Evolutionary conservation across 2,113 vertebrate genomes (phyloP), one percentile per base, ranked within the genome.

Genomic region (Salvelinus namaycush): DNA sequence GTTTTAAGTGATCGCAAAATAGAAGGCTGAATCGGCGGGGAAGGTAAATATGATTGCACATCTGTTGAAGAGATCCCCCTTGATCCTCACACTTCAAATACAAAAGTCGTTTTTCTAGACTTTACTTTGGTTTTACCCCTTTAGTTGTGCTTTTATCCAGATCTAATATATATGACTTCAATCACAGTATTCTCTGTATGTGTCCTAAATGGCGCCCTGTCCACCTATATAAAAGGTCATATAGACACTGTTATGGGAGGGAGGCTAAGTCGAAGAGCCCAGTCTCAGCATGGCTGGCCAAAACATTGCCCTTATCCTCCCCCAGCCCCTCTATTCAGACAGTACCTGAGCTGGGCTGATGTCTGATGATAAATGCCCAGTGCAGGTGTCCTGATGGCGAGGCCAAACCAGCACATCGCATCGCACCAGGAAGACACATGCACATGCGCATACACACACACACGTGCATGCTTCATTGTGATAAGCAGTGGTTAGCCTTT

Each of bases 21-120:
- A 68, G 0, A 68, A 11, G 27, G 29, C 27, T 29, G 27, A 31
- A 51, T 51, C 13, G 9, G 64, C 12, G 64, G 64, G 64, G 11
- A 24, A 7, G 66, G 29, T 26, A 68, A 68, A 68, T 68, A 20
- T 16, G 66, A 26, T 68, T 68, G 66, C 29, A 14, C 5, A 1
- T 31, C 29, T 31, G 14, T 68, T 31, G 0, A 16, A 34, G 27
- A 68, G 16, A 14, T 16, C 20, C 3, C 26, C n/a, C 5, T 20
- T 13, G 66, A 20, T 18, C 29, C 16, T 68, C 26, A 20, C 13
- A 16, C 27, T 68, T 12, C 14, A 13, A 24, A 66, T 27, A 66
- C 22, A 66, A 27, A 14, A 29, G 3, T 29, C 6, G 76, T 69
- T 76, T 76, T 76, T 60, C 67, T 22, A 48, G 68, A 79, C 69